Percentiles rank a stretch among this genome's conserved stretches.
Evolutionary conservation across 2,888 invertebrate species (phyloP).

Genomic region (Acronicta leporina): DNA sequence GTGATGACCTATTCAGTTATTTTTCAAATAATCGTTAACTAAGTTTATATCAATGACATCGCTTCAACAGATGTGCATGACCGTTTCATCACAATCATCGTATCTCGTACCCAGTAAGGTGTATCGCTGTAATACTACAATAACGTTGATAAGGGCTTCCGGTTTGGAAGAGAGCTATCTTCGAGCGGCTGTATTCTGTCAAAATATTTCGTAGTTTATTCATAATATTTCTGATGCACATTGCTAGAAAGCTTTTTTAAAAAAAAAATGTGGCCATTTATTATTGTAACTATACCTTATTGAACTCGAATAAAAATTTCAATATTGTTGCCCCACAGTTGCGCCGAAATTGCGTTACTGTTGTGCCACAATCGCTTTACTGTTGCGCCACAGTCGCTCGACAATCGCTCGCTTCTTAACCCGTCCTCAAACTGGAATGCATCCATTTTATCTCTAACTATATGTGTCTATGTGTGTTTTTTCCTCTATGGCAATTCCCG

Average conservation of each 20-base stretch:
- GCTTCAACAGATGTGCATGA: conserved; percentile 70
- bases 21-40: too few species aligned
- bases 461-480: conserved; percentile 91
- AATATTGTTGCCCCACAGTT: neutral
- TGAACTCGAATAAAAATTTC: neutral
- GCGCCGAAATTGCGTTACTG: neutral
- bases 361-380: neutral
- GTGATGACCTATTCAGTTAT: neutral
- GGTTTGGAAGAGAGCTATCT: conserved; percentile 34
- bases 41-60: conserved; percentile 32
- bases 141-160: conserved; percentile 45
- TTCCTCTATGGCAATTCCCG: conserved; percentile 92
- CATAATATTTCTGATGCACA: too few species aligned
- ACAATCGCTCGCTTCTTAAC: conserved; percentile 43
- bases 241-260: too few species aligned
- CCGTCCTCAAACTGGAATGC: conserved; percentile 76
- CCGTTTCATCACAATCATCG: conserved; percentile 71
- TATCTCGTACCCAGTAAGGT: conserved; percentile 70
- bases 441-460: conserved; percentile 90
- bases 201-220: neutral
- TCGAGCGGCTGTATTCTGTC: neutral
- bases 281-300: too few species aligned
- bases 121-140: conserved; percentile 61
- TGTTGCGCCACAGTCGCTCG: conserved; percentile 14
- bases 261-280: too few species aligned